A percentile compares a stretch with the other conserved stretches of the same genome.
Conservation (phyloP, 2,888 invertebrate genomes). For the Synergus itoensis region DNA sequence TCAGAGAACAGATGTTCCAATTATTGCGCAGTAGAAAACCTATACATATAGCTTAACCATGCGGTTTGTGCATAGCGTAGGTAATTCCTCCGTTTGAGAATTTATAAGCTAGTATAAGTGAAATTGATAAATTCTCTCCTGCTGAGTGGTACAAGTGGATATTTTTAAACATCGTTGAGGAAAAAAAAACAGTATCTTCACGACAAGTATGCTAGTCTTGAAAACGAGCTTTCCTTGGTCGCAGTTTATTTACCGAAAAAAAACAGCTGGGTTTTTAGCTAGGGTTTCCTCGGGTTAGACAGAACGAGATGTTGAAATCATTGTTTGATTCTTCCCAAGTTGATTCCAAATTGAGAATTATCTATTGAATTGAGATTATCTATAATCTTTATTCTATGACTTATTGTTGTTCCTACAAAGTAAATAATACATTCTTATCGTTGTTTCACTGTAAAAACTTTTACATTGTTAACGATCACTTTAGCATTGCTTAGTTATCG, state of each 20-base stretch:
- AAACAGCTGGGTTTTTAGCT: not conserved
- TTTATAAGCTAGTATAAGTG: not conserved
- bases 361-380: too few relatives aligned
- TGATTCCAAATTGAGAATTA: too few relatives aligned
- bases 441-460: too few relatives aligned
- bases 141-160: not conserved
- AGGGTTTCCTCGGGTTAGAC: too few relatives aligned
- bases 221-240: not conserved
- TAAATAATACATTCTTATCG: too few relatives aligned
- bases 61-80: not conserved
- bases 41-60: not conserved
- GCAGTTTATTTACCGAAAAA: not conserved
- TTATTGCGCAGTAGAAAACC: slow-evolving; percentile 6
- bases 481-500: too few relatives aligned
- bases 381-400: too few relatives aligned
- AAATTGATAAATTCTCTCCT: slow-evolving; percentile 29
- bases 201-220: not conserved
- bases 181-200: not conserved
- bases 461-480: too few relatives aligned
- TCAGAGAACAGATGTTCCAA: slow-evolving; percentile 25
- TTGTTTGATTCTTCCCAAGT: too few relatives aligned
- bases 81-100: not conserved
- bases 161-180: slow-evolving; percentile 19
- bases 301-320: too few relatives aligned
- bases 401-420: too few relatives aligned